These are phyloP conservation scores for Ormyrus labotus DNA, from an alignment of 2,888 invertebrate species.

Conservation along the genomic window DNA sequence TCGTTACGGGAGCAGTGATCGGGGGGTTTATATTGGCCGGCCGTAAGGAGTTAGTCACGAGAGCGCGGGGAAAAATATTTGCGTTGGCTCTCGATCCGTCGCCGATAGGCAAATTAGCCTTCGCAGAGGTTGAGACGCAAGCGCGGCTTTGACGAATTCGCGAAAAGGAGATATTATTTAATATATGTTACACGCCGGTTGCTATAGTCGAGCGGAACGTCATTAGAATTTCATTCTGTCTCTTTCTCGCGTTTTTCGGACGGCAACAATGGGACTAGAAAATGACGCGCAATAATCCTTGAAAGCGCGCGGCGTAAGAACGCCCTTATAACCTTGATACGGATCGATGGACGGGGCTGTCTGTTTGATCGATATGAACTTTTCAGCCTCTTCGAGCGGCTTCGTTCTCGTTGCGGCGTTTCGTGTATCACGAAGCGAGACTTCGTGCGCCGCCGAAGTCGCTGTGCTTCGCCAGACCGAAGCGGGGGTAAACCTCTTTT, in stretches of 20 bases:
- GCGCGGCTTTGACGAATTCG: too few species aligned
- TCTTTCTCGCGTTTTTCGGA: not conserved
- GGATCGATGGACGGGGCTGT: conserved; percentile 31
- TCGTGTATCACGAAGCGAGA: conserved; percentile 40
- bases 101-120: conserved; percentile 14
- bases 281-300: not conserved
- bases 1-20: too few species aligned
- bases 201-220: not conserved
- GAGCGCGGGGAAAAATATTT: conserved; percentile 5
- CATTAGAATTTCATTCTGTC: not conserved
- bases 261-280: too few species aligned
- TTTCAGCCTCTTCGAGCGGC: not conserved
- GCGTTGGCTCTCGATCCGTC: not conserved
- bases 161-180: too few species aligned
- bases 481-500: not conserved
- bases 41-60: conserved; percentile 24
- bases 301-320: not conserved
- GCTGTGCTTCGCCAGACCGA: not conserved
- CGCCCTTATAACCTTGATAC: conserved; percentile 52
- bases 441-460: not conserved
- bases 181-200: not conserved
- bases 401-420: conserved; percentile 8
- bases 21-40: conserved; percentile 1
- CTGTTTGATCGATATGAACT: conserved; percentile 53
- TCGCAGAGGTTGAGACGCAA: not conserved